Evolutionary conservation across 2,797 vertebrate genomes (phyloP).

Genomic region (Echiichthys vipera): DNA sequence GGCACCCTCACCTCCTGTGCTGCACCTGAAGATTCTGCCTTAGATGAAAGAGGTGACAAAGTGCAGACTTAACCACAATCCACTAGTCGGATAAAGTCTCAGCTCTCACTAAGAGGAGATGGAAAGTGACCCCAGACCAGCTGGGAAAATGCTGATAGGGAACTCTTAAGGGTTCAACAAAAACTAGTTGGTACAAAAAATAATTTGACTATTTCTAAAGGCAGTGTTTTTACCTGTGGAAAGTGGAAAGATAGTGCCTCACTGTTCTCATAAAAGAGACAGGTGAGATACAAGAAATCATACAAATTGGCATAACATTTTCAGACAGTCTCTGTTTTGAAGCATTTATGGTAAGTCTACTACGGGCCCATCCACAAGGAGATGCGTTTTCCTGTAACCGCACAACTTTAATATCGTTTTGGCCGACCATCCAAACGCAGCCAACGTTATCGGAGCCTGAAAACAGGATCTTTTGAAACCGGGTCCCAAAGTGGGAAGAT

Average conservation of each 20-base stretch:
- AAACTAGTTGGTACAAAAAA: background rate
- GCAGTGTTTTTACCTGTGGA: background rate
- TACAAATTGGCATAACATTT: no score
- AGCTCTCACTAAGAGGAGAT: background rate
- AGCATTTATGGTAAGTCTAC: background rate
- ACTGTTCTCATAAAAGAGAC: background rate
- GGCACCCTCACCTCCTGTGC: background rate
- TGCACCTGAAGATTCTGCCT: background rate
- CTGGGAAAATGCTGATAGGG: background rate
- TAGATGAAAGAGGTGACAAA: background rate
- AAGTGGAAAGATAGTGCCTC: background rate
- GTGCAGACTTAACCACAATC: background rate
- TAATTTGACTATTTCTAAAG: background rate
- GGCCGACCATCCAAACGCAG: no score
- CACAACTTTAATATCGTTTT: no score
- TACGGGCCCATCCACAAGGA: no score
- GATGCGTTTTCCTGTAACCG: no score
- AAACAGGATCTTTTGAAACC: no score
- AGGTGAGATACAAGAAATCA: no score
- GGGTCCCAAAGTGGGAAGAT: no score
- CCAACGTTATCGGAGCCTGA: no score
- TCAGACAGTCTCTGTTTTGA: background rate
- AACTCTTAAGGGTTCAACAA: background rate
- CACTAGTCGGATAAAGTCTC: background rate
- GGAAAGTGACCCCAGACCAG: background rate